Evolutionary conservation across 1,140 invertebrate species (phyloP).

Genomic region (Bombus pascuorum): DNA sequence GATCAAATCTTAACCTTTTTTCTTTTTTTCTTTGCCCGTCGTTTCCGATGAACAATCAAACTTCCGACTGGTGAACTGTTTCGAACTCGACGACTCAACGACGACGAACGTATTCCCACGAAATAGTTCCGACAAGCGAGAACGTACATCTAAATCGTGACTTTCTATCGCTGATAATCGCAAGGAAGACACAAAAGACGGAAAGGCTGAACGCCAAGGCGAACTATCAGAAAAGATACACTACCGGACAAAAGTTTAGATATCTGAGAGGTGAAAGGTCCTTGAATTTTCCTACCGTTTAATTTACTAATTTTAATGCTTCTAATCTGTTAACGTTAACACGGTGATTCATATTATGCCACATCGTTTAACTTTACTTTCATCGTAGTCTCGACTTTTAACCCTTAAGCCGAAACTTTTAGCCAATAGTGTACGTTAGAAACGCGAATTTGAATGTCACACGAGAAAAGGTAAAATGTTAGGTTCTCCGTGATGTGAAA

Average conservation of each 20-base stretch:
- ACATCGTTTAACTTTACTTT: too few species aligned
- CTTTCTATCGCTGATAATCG: conserved; percentile 52
- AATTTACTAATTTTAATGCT: too few species aligned
- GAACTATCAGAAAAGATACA: not conserved
- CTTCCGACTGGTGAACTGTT: conserved; percentile 10
- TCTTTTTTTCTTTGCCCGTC: not conserved
- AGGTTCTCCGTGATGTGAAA: conserved; percentile 39
- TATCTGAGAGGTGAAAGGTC: too few species aligned
- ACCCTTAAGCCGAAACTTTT: too few species aligned
- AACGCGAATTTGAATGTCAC: conserved; percentile 50
- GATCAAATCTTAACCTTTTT: conserved; percentile 46
- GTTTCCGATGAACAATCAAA: not conserved
- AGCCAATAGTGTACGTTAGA: conserved; percentile 18
- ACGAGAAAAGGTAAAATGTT: conserved; percentile 3
- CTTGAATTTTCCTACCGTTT: too few species aligned
- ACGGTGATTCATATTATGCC: too few species aligned
- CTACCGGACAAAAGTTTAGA: not conserved
- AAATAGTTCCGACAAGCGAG: not conserved
- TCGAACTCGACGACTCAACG: not conserved
- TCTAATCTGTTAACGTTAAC: too few species aligned
- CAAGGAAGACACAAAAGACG: conserved; percentile 9
- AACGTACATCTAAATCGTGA: not conserved
- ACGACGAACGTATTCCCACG: conserved; percentile 1
- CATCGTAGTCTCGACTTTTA: too few species aligned
- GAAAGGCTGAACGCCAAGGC: too few species aligned